A percentile compares a stretch with the other conserved stretches of the same genome.
Evolutionary conservation across 2,888 invertebrate genomes (phyloP).

Genomic region (Lymantria dispar): DNA sequence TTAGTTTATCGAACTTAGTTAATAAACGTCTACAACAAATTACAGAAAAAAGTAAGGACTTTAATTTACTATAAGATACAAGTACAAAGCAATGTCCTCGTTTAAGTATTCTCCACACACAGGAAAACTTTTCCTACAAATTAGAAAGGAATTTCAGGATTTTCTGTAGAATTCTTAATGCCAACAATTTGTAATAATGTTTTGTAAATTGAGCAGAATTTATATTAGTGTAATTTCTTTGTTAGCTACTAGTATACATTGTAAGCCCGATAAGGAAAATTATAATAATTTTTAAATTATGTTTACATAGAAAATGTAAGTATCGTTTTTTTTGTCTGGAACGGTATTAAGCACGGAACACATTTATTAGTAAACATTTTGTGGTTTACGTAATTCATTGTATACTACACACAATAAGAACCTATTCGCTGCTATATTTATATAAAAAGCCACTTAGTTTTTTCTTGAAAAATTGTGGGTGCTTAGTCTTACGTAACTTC

Average conservation of each 20-base stretch:
- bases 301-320: constrained; percentile 2
- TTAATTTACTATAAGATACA: constrained; percentile 13
- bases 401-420: too few relatives aligned
- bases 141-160: constrained; percentile 6
- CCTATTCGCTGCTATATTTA: too few relatives aligned
- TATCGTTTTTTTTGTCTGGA: background rate
- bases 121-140: constrained; percentile 9
- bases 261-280: too few relatives aligned
- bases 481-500: too few relatives aligned
- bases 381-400: too few relatives aligned
- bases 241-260: background rate
- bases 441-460: too few relatives aligned
- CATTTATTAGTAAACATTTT: too few relatives aligned
- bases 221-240: constrained; percentile 5
- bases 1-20: background rate
- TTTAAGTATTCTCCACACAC: constrained; percentile 6
- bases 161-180: constrained; percentile 2
- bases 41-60: background rate
- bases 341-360: too few relatives aligned
- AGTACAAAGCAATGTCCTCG: constrained; percentile 1
- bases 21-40: background rate
- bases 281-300: too few relatives aligned
- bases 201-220: constrained; percentile 8
- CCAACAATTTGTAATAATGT: constrained; percentile 8
- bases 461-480: too few relatives aligned